These are phyloP conservation scores for Cyprinella venusta DNA, from an alignment of 2,797 vertebrate species.

Conservation along the genomic window DNA sequence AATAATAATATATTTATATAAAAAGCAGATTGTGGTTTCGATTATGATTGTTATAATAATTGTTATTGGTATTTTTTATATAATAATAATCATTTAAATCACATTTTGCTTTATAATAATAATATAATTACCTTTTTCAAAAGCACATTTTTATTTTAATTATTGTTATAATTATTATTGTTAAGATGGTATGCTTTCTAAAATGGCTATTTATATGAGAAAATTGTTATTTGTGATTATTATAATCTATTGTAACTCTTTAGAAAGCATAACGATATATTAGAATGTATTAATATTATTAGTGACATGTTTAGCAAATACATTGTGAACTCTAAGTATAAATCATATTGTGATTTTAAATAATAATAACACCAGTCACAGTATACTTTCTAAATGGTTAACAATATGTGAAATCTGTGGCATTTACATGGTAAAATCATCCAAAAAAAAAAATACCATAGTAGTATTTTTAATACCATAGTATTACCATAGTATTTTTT, in stretches of 20 bases:
- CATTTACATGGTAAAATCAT: neutral
- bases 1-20: neutral
- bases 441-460: constrained; percentile 4
- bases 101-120: neutral
- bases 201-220: neutral
- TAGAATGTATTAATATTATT: neutral
- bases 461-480: no score
- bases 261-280: neutral
- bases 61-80: no score
- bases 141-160: neutral
- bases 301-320: neutral
- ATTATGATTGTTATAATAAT: neutral
- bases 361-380: neutral
- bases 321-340: neutral
- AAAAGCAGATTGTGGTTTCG: neutral
- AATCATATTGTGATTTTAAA: neutral
- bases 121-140: neutral
- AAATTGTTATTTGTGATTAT: neutral
- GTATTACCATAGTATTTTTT: neutral
- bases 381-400: neutral
- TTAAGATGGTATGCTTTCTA: neutral
- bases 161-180: neutral
- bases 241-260: neutral
- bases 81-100: no score
- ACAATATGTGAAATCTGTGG: neutral